These are phyloP conservation scores for Oreochromis aureus DNA, from an alignment of 2,113 vertebrate genomes.

Conservation along the genomic window DNA sequence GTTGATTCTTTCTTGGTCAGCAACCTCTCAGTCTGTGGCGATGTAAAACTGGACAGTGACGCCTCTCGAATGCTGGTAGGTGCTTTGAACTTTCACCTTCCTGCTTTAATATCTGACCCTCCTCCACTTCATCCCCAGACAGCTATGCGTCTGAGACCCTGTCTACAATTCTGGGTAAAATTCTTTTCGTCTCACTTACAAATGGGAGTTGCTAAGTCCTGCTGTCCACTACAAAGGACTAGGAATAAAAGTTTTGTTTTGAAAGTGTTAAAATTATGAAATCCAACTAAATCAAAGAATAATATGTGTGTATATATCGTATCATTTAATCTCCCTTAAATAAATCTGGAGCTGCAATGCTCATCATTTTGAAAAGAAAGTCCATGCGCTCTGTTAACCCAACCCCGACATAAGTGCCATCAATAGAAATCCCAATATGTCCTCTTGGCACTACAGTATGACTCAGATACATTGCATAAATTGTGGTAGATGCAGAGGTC, in stretches of 20 bases:
- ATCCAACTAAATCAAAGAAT: neutral
- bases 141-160: neutral
- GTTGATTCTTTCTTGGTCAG: neutral
- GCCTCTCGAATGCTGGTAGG: neutral
- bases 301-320: rapidly evolving
- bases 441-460: neutral
- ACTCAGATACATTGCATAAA: neutral
- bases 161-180: neutral
- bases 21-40: neutral
- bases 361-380: neutral
- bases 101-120: neutral
- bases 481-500: neutral
- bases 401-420: rapidly evolving
- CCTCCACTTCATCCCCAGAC: neutral
- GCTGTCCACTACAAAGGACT: neutral
- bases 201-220: neutral
- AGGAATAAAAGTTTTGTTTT: neutral
- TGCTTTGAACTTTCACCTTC: neutral
- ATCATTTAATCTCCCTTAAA: neutral
- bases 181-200: neutral
- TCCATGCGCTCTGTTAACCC: rapidly evolving
- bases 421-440: neutral
- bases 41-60: neutral
- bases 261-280: neutral
- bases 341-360: neutral